Percentiles rank a stretch among this genome's conserved stretches.
These are phyloP conservation scores for Ornithoptera alexandrae DNA, from an alignment of 2,888 invertebrate species.

Conservation along the genomic window DNA sequence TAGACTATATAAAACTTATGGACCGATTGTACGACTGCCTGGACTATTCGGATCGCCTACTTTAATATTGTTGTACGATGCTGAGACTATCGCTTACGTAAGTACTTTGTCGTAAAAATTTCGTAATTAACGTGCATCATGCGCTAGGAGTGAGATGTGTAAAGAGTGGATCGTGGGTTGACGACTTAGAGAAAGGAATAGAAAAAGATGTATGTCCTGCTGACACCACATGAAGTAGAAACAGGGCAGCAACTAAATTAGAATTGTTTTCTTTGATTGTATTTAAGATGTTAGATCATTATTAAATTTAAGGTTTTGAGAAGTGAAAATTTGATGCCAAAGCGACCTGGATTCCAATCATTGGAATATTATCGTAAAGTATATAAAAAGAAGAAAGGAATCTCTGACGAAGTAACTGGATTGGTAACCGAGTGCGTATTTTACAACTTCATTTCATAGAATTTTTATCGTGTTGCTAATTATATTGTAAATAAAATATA, in stretches of 20 bases:
- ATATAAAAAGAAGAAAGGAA: constrained; percentile 37
- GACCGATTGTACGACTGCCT: constrained; percentile 51
- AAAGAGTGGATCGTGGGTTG: too few species aligned
- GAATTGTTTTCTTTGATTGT: neutral
- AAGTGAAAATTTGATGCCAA: constrained; percentile 53
- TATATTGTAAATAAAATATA: too few species aligned
- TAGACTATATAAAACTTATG: constrained; percentile 44
- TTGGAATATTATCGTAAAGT: constrained; percentile 51
- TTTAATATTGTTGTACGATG: constrained; percentile 47
- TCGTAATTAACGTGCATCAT: neutral
- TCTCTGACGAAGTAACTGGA: constrained; percentile 35
- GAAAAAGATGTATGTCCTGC: too few species aligned
- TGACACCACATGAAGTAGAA: too few species aligned
- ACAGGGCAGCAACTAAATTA: neutral
- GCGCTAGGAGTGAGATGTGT: too few species aligned
- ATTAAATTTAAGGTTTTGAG: constrained; percentile 46
- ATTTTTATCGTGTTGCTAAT: too few species aligned
- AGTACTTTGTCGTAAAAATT: constrained; percentile 17
- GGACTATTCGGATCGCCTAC: constrained; percentile 39
- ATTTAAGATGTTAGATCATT: neutral
- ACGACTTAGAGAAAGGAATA: too few species aligned
- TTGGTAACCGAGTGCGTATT: constrained; percentile 45
- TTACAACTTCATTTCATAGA: neutral
- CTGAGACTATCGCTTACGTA: constrained; percentile 48
- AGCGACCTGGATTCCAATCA: constrained; percentile 51